Base-by-base conservation (phyloP, 23 tunicate species). In the Oikopleura albicans region DNA sequence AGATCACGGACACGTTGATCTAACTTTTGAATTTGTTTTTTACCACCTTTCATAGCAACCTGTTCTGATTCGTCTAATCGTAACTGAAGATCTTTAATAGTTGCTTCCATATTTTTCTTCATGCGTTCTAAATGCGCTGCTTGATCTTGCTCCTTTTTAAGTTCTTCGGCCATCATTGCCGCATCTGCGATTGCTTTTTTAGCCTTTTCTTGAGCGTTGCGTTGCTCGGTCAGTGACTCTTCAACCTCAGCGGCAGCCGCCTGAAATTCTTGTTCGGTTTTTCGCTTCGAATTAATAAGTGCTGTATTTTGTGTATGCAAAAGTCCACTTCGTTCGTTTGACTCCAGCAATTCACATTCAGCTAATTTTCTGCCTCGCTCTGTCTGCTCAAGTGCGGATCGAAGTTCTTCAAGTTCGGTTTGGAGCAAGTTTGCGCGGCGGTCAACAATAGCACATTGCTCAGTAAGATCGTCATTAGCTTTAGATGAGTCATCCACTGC, bases 31-130 rank as follows among this genome's bases (percentile, higher is more conserved):
- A 86, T 84, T 76, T 75, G 87, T 40, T 76, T 75, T 40, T 40
- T 86, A 31, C 87, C 87, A 36, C 87, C 87, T 34, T 71, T 71
- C 34, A 71, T 2, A 2, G 79, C 79, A 2, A 71, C 79, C 34
- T 71, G 79, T 71, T 71, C 79, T 16, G 79, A 31, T 2, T 71
- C 79, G 34, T 71, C 79, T 2, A 71, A 35, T 29, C 33, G 28
- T 16, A 2, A 2, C 34, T 71, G 79, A 16, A 71, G 79, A 16
- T 31, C 31, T 71, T 71, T 71, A 31, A 71, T 35, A 22, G 28
- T 31, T 4, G 34, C 2, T 35, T 71, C 79, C 29, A 29, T 2
- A 35, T 71, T 71, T 35, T 16, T 12, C 34, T 71, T 71, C 79
- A 71, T 71, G 27, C 79, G 79, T 71, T 16, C 79, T 35, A 71